Evolutionary conservation across 2,113 vertebrate species (phyloP).

Genomic region (Balaeniceps rex): DNA sequence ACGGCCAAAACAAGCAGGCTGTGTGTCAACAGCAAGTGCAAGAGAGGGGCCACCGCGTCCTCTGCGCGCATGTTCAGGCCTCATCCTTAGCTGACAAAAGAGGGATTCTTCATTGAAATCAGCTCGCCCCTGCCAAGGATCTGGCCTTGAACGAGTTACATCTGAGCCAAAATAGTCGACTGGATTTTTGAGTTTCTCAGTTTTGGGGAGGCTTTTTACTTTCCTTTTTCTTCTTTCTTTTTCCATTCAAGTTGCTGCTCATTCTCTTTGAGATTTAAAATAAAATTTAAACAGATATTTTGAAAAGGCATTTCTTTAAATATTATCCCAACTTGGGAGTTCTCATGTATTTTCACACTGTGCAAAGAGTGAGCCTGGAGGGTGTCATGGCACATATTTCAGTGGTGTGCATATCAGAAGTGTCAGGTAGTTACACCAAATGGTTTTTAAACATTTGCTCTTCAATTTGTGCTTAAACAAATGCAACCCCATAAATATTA

Average conservation of each 20-base stretch:
- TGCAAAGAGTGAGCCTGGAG: not conserved
- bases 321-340: not conserved
- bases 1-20: accelerated
- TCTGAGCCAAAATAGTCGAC: not conserved
- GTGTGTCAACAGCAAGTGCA: not conserved
- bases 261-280: not conserved
- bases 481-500: not conserved
- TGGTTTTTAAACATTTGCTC: not conserved
- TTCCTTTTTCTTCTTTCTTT: not conserved
- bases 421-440: not conserved
- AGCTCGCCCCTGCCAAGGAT: not conserved
- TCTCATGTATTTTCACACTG: not conserved
- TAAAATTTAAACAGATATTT: not conserved
- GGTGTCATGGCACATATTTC: not conserved
- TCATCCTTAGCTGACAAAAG: not conserved
- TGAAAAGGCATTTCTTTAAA: not conserved
- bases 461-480: not conserved
- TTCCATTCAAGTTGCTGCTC: not conserved
- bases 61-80: accelerated
- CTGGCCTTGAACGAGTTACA: not conserved
- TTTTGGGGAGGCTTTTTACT: not conserved
- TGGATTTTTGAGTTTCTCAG: not conserved
- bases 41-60: accelerated
- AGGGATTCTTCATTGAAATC: not conserved
- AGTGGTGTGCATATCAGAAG: not conserved